These are phyloP conservation scores for Morelia viridis DNA, from an alignment of 2,797 vertebrate genomes.

Conservation along the genomic window DNA sequence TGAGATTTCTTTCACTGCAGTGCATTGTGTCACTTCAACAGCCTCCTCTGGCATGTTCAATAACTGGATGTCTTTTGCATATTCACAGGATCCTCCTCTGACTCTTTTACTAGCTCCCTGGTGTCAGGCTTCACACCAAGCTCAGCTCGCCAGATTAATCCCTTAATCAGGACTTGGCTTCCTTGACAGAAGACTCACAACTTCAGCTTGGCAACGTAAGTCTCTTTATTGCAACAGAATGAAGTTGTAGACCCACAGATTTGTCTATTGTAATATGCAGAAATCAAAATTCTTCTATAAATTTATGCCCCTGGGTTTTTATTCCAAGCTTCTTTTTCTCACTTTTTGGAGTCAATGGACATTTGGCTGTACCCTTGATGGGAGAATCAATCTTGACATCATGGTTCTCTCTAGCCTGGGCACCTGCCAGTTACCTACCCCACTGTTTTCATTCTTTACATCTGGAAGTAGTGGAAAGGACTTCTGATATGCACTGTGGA, in stretches of 20 bases:
- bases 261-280: background rate
- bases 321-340: background rate
- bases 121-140: background rate
- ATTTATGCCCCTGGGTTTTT: background rate
- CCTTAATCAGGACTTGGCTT: background rate
- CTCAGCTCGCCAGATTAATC: background rate
- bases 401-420: background rate
- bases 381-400: background rate
- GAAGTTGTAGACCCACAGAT: background rate
- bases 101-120: background rate
- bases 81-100: background rate
- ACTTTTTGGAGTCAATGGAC: background rate
- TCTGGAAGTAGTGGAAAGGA: background rate
- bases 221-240: background rate
- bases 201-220: background rate
- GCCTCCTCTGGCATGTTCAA: background rate
- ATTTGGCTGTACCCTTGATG: background rate
- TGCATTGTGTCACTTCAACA: background rate
- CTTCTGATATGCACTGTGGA: background rate
- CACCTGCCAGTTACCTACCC: background rate
- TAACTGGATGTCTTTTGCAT: background rate
- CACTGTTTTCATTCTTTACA: background rate
- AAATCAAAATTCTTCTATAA: background rate
- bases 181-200: background rate
- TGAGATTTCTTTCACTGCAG: background rate